Percentiles rank a stretch among this genome's conserved stretches.
Conservation (phyloP, 2,113 vertebrate genomes). For the Clarias batrachus region DNA sequence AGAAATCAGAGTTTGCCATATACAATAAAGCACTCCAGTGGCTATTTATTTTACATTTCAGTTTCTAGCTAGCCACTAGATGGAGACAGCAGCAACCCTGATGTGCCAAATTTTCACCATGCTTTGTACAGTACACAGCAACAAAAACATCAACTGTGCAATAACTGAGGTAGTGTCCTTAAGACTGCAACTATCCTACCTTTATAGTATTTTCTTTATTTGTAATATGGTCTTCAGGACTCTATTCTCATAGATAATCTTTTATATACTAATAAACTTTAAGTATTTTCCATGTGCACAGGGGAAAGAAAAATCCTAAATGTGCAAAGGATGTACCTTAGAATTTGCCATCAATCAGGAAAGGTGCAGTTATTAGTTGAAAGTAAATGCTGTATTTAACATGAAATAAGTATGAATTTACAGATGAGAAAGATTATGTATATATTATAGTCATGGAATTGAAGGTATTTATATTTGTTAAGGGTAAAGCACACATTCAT, state of each 20-base stretch:
- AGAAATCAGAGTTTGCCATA: not conserved
- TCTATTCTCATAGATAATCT: no score
- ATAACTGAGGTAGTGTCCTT: not conserved
- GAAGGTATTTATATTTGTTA: not conserved
- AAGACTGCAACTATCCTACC: no score
- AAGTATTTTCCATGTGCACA: not conserved
- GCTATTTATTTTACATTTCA: not conserved
- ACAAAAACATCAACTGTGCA: not conserved
- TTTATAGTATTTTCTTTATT: no score
- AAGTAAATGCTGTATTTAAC: not conserved
- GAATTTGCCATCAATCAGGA: not conserved
- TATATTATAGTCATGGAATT: not conserved
- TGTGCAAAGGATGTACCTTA: not conserved
- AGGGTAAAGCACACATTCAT: not conserved
- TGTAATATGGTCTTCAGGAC: no score
- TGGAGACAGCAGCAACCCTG: conserved; percentile 30
- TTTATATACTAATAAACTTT: no score
- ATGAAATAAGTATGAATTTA: not conserved
- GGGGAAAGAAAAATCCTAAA: not conserved
- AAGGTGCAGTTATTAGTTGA: not conserved
- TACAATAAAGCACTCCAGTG: not conserved
- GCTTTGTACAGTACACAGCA: not conserved
- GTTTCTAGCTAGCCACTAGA: conserved; percentile 36
- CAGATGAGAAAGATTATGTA: not conserved
- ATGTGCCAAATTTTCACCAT: not conserved